A percentile compares a stretch with the other conserved stretches of the same genome.
Conservation (phyloP, 2,113 vertebrate species). For the Podarcis muralis region DNA sequence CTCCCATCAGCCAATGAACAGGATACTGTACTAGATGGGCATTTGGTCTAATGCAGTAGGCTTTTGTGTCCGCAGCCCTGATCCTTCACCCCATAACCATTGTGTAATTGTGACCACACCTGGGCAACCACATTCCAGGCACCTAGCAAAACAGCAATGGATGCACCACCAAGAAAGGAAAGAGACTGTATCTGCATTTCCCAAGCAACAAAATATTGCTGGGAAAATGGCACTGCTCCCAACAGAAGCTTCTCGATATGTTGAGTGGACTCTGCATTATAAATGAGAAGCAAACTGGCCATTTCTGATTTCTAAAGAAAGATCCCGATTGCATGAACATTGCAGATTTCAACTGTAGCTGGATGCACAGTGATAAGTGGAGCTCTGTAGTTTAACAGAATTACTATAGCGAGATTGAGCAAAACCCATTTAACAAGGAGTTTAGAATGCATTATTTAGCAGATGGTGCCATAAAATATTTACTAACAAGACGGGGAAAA, state of each 20-base stretch:
- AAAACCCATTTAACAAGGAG: conserved; percentile 27
- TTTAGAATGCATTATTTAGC: conserved; percentile 30
- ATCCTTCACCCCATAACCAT: no score
- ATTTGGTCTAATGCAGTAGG: no score
- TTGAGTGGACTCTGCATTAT: no score
- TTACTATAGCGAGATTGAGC: conserved; percentile 20
- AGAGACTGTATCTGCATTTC: not conserved
- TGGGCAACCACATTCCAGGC: not conserved
- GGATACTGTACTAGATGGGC: no score
- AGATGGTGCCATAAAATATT: conserved; percentile 29
- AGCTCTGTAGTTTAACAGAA: not conserved
- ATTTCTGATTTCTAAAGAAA: not conserved
- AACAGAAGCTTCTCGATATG: not conserved
- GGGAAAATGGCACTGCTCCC: not conserved
- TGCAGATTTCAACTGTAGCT: not conserved
- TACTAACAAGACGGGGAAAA: not conserved
- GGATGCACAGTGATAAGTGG: not conserved
- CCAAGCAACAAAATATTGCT: not conserved
- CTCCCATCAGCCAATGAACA: no score
- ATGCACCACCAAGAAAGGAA: not conserved
- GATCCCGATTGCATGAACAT: conserved; percentile 5
- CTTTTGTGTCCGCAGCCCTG: no score
- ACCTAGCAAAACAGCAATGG: not conserved
- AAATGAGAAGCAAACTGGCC: not conserved
- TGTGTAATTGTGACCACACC: not conserved